Evolutionary conservation across 2,888 invertebrate genomes (phyloP).

Genomic region (Andrena haemorrhoa): DNA sequence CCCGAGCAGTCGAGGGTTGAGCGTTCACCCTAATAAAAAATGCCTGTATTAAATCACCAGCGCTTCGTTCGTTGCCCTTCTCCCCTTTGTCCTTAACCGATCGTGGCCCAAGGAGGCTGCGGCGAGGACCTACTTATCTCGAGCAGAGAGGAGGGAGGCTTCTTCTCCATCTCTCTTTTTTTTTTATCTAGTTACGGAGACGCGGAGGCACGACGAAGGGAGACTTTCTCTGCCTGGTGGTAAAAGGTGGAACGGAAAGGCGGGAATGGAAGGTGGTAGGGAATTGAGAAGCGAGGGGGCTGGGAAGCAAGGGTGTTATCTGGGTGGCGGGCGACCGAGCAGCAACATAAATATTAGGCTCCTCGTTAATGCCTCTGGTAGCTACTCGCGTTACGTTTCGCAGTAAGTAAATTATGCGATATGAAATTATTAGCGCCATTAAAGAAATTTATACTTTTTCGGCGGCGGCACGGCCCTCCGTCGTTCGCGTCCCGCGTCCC

Average conservation of each 20-base stretch:
- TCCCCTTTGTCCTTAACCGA: conserved; percentile 67
- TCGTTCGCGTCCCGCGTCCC: conserved; percentile 50
- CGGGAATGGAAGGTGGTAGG: conserved; percentile 56
- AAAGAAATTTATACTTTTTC: conserved; percentile 85
- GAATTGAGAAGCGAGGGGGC: conserved; percentile 54
- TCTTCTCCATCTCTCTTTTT: conserved; percentile 46
- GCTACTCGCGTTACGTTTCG: conserved; percentile 85
- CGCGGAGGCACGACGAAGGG: conserved; percentile 54
- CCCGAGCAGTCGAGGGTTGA: conserved; percentile 42
- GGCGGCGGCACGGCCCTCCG: conserved; percentile 60
- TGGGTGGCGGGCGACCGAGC: conserved; percentile 83
- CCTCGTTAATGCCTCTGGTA: conserved; percentile 85
- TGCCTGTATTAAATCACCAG: conserved; percentile 70
- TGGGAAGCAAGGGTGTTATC: conserved; percentile 82
- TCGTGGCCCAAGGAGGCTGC: conserved; percentile 57
- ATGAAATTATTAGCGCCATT: conserved; percentile 85
- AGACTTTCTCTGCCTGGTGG: conserved; percentile 55
- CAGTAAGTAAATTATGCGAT: conserved; percentile 85
- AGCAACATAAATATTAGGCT: conserved; percentile 85
- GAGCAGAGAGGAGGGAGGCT: conserved; percentile 61
- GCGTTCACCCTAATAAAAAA: conserved; percentile 49
- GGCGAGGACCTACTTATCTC: conserved; percentile 75
- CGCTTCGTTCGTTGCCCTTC: conserved; percentile 58
- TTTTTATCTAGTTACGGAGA: conserved; percentile 72
- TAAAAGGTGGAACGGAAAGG: conserved; percentile 63